Conservation (phyloP, 92 coral and sea anemone genomes). For the Bergia sp. region DNA sequence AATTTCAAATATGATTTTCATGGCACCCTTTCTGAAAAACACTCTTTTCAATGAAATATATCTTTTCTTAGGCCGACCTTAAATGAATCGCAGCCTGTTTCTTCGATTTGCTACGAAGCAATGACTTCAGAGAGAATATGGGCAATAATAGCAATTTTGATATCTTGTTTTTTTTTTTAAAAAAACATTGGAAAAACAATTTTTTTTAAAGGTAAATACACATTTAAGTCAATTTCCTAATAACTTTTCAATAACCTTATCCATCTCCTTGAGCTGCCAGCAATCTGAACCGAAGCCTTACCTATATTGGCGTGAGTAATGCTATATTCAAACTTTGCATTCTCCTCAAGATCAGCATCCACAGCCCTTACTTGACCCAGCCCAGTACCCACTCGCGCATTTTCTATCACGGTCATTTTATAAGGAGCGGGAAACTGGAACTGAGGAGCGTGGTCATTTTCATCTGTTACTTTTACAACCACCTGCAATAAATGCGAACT, state of each 20-base stretch:
- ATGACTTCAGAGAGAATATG: too few relatives aligned
- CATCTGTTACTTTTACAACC: slow-evolving; percentile 76
- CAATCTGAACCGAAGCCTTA: slow-evolving; percentile 33
- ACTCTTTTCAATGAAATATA: too few relatives aligned
- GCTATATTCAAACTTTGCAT: slow-evolving; percentile 79
- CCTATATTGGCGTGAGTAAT: slow-evolving; percentile 93
- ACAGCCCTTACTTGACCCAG: slow-evolving; percentile 76
- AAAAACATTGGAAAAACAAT: too few relatives aligned
- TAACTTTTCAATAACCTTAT: not conserved
- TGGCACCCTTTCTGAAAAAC: too few relatives aligned
- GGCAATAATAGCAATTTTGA: too few relatives aligned
- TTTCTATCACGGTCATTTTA: slow-evolving; percentile 81
- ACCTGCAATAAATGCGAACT: slow-evolving; percentile 52
- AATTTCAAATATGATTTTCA: too few relatives aligned
- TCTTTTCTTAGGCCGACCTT: too few relatives aligned
- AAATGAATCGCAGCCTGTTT: too few relatives aligned
- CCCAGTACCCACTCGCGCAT: slow-evolving; percentile 76
- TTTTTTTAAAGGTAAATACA: not conserved
- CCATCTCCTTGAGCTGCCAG: too few relatives aligned
- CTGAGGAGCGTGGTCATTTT: slow-evolving; percentile 83
- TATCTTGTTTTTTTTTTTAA: too few relatives aligned
- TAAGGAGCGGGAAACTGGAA: slow-evolving; percentile 95
- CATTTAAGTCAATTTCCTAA: not conserved
- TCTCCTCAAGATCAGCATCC: slow-evolving; percentile 78
- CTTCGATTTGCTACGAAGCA: too few relatives aligned